A percentile compares a stretch with the other conserved stretches of the same genome.
These are phyloP conservation scores for Oncorhynchus nerka DNA, from an alignment of 2,113 vertebrate genomes.

Conservation along the genomic window DNA sequence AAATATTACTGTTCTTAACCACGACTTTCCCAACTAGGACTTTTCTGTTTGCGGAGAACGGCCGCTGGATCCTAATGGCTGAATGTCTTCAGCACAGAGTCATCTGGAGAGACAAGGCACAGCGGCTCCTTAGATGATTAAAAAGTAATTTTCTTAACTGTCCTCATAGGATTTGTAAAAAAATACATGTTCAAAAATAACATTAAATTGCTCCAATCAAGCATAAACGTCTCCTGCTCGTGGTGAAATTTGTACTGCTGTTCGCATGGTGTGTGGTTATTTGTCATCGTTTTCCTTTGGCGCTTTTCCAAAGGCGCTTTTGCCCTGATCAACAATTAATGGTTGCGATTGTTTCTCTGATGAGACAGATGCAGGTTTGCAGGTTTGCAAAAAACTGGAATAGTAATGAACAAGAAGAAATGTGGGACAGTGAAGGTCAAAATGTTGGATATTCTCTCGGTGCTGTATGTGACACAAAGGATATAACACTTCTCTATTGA, in stretches of 20 bases:
- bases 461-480: no score
- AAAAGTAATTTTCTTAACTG: slow-evolving; percentile 98
- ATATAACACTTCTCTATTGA: no score
- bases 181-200: slow-evolving; percentile 85
- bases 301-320: slow-evolving; percentile 70
- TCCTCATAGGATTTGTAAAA: slow-evolving; percentile 86
- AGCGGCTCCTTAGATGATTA: slow-evolving; percentile 88
- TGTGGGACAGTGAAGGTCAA: slow-evolving; percentile 5
- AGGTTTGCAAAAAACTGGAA: slow-evolving; percentile 50
- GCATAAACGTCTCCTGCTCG: slow-evolving; percentile 83
- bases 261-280: slow-evolving; percentile 77
- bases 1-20: slow-evolving; percentile 8
- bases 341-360: slow-evolving; percentile 74
- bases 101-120: slow-evolving; percentile 83
- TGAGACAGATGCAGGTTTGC: slow-evolving; percentile 75
- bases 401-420: slow-evolving; percentile 31
- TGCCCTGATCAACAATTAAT: slow-evolving; percentile 79
- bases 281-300: slow-evolving; percentile 87
- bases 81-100: slow-evolving; percentile 79
- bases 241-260: slow-evolving; percentile 82
- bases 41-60: slow-evolving; percentile 59
- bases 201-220: slow-evolving; percentile 95
- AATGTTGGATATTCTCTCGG: background rate
- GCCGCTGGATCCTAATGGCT: slow-evolving; percentile 69
- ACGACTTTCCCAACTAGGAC: slow-evolving; percentile 39